phyloP scores from a whole-genome alignment of 2,113 vertebrate species.

The Antigone vipio region DNA sequence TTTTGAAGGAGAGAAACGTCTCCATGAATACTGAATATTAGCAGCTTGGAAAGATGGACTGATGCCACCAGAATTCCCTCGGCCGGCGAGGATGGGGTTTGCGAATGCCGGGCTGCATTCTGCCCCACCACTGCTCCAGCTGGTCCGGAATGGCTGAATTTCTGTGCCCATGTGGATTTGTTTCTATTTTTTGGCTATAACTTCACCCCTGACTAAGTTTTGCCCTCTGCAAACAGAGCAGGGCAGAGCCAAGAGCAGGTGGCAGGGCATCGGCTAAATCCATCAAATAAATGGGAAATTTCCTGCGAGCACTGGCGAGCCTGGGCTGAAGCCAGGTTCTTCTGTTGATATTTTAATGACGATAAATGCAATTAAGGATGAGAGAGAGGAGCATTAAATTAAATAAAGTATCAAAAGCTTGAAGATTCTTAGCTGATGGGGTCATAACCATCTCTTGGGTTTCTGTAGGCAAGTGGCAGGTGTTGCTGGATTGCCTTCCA shows the following conservation, averaged over 20 bases:
- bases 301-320: not conserved
- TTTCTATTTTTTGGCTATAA: not conserved
- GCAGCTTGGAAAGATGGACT: not conserved
- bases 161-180: not conserved
- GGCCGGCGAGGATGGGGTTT: fast-evolving
- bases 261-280: not conserved
- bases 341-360: conserved; percentile 56
- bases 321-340: conserved; percentile 45
- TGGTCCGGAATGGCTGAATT: not conserved
- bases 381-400: conserved; percentile 38
- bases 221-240: conserved; percentile 9
- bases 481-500: not conserved
- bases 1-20: not conserved
- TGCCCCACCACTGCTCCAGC: not conserved
- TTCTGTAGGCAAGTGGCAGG: not conserved
- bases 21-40: not conserved
- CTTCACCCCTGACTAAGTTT: not conserved
- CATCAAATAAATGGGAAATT: conserved; percentile 39
- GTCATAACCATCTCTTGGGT: not conserved
- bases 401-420: not conserved
- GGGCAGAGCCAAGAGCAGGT: conserved; percentile 45
- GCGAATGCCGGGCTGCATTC: not conserved
- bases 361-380: conserved; percentile 35
- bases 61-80: not conserved
- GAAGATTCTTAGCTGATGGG: not conserved